Conservation (phyloP, 2,888 invertebrate genomes). For the Neoascia interrupta region DNA sequence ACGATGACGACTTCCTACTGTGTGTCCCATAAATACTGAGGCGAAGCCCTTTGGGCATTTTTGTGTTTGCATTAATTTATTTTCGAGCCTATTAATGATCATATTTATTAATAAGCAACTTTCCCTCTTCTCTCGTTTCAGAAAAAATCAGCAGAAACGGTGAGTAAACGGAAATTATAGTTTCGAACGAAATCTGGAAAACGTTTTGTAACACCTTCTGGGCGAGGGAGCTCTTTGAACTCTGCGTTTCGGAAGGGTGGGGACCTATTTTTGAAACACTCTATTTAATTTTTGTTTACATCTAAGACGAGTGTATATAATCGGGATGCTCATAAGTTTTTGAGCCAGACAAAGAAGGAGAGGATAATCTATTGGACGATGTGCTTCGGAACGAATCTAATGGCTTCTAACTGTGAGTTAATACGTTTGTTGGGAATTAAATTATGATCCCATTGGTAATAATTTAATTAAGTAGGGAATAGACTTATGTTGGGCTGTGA, state of each 20-base stretch:
- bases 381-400: conserved; percentile 16
- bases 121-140: conserved; percentile 15
- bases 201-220: conserved; percentile 21
- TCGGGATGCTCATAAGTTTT: no score
- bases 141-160: conserved; percentile 37
- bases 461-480: conserved; percentile 17
- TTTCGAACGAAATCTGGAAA: background rate
- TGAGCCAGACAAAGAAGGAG: background rate
- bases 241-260: no score
- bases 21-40: background rate
- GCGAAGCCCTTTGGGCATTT: background rate
- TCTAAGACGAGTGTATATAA: background rate
- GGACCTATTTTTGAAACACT: background rate
- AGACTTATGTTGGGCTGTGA: no score
- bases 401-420: conserved; percentile 23
- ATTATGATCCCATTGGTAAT: conserved; percentile 8
- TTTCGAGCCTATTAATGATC: background rate
- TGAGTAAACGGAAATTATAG: conserved; percentile 21
- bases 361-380: no score
- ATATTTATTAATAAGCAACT: conserved; percentile 21
- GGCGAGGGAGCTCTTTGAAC: background rate
- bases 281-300: background rate
- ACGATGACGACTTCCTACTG: no score
- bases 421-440: conserved; percentile 16
- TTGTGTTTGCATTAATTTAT: conserved; percentile 21